These are phyloP conservation scores for Pollicipes pollicipes DNA, from an alignment of 1,140 invertebrate species.

Conservation along the genomic window DNA sequence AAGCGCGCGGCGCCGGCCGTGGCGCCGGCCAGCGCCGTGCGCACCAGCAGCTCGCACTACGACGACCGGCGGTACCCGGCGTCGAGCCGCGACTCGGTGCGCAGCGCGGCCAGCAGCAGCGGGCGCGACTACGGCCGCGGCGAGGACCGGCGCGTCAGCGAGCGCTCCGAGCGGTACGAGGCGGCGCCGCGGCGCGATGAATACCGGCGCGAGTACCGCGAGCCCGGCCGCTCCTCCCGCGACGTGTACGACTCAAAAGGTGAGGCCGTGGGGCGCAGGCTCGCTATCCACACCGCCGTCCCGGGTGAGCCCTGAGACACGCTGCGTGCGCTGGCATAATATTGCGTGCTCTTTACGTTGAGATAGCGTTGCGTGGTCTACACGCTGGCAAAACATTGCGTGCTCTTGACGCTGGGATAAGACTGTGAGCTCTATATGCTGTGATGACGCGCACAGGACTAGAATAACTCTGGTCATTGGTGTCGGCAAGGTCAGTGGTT, in stretches of 20 bases:
- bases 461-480: too few relatives aligned
- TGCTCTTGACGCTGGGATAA: too few relatives aligned
- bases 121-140: not conserved
- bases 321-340: too few relatives aligned
- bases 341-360: too few relatives aligned
- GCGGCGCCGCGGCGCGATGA: not conserved
- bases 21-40: not conserved
- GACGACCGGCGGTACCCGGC: slow-evolving; percentile 5
- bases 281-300: too few relatives aligned
- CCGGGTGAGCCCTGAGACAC: too few relatives aligned
- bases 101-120: not conserved
- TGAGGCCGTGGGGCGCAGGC: too few relatives aligned
- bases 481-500: too few relatives aligned
- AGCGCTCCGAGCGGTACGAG: slow-evolving; percentile 1
- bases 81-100: not conserved
- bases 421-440: too few relatives aligned
- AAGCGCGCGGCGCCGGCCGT: not conserved
- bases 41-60: slow-evolving; percentile 4
- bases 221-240: not conserved
- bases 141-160: not conserved
- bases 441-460: too few relatives aligned
- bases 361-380: too few relatives aligned
- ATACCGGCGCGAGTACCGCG: not conserved
- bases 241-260: not conserved
- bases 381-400: too few relatives aligned